Evolutionary conservation across 2,113 vertebrate genomes (phyloP).

Genomic region (Peromyscus leucopus): DNA sequence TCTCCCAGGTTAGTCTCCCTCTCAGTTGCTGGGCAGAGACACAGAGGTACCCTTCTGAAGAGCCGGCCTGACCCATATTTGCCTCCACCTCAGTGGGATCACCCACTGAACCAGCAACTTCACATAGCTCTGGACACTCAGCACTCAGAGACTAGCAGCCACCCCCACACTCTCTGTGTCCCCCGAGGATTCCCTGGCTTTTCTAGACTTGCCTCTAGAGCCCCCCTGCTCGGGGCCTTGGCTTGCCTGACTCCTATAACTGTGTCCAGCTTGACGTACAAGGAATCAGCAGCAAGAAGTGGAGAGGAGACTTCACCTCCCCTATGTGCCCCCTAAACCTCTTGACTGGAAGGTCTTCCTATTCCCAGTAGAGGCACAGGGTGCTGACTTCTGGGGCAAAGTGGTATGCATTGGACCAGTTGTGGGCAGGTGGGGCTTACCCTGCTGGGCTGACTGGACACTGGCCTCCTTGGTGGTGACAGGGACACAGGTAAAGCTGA

Average conservation of each 20-base stretch:
- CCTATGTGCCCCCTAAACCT: background rate
- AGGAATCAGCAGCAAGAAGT: background rate
- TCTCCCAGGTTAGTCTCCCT: background rate
- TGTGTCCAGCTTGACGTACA: too few species aligned
- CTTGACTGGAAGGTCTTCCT: background rate
- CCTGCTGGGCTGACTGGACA: background rate
- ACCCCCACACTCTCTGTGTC: fast-evolving
- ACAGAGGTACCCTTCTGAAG: background rate
- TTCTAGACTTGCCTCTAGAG: background rate
- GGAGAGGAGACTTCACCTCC: background rate
- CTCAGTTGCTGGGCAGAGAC: background rate
- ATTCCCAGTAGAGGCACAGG: too few species aligned
- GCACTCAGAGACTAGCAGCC: too few species aligned
- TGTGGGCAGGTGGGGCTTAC: constrained; percentile 12
- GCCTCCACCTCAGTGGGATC: too few species aligned
- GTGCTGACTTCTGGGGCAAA: background rate
- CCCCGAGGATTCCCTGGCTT: background rate
- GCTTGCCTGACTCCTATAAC: too few species aligned
- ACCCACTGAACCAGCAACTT: background rate
- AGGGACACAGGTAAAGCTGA: constrained; percentile 92
- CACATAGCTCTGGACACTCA: fast-evolving
- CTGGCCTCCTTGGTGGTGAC: constrained; percentile 86
- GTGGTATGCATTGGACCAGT: fast-evolving
- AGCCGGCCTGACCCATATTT: background rate
- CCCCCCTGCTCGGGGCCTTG: background rate